Evolutionary conservation across 2,797 vertebrate species (phyloP).

Genomic region (Carcharodon carcharias): DNA sequence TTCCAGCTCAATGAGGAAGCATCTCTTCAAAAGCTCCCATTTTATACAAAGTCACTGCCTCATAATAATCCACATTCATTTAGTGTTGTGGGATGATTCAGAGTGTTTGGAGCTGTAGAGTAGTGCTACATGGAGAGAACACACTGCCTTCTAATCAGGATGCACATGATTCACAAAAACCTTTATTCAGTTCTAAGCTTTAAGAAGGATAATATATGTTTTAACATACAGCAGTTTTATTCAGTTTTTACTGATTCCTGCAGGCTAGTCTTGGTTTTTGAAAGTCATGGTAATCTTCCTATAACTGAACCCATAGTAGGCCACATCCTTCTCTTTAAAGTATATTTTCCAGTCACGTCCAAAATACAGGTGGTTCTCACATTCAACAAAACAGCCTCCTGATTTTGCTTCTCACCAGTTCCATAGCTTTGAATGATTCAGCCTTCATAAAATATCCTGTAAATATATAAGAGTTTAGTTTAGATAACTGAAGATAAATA

Average conservation of each 20-base stretch:
- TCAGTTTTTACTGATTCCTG: slow-evolving; percentile 8
- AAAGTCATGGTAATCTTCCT: slow-evolving; percentile 49
- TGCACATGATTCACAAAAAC: slow-evolving; percentile 59
- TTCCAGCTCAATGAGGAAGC: slow-evolving; percentile 72
- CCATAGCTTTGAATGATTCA: neutral
- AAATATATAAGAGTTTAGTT: slow-evolving; percentile 24
- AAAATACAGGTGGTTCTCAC: slow-evolving; percentile 40
- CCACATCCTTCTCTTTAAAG: slow-evolving; percentile 59
- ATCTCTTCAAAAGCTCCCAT: slow-evolving; percentile 78
- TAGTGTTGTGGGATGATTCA: slow-evolving; percentile 55
- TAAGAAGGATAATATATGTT: slow-evolving; percentile 23
- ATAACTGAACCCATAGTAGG: slow-evolving; percentile 59
- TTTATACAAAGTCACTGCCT: slow-evolving; percentile 62
- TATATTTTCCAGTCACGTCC: slow-evolving; percentile 58
- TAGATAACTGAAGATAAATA: neutral
- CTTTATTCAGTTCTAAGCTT: neutral
- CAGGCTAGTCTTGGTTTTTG: neutral
- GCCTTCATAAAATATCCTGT: slow-evolving; percentile 13
- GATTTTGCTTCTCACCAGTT: neutral
- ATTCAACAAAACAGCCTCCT: neutral
- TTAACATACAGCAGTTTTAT: neutral
- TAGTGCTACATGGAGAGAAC: slow-evolving; percentile 57
- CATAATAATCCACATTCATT: slow-evolving; percentile 65
- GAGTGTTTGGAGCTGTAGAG: slow-evolving; percentile 55
- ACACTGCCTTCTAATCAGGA: slow-evolving; percentile 56